Evolutionary conservation across 2,888 invertebrate genomes (phyloP), one percentile per base, ranked within the genome.

Genomic region (Eupelmus urozonus): DNA sequence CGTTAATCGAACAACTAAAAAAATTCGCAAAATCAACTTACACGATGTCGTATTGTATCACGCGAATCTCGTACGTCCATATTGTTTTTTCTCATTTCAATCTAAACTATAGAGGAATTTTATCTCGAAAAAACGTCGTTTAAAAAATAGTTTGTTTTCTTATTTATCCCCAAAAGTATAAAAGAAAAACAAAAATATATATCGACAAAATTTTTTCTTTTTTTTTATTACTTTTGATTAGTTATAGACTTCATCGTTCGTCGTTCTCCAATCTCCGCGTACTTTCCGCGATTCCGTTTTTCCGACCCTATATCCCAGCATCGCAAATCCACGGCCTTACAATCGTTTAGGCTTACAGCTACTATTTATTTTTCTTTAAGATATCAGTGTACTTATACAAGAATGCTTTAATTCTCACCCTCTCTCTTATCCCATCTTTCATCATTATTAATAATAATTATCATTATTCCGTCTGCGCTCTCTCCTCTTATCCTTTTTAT

Each of bases 311-410:
- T n/a, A 42, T 60, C 20, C 4, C 69, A 73, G 75, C 74, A 74
- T 76, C 78, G 84, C 86, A 86, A 88, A 87, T 87, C 84, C 87
- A 85, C 85, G 85, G 85, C 83, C 85, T 83, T 81, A 79, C 78
- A 83, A 80, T 82, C 83, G 85, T 84, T 84, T 88, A 87, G 87
- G 87, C 88, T 88, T 88, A 88, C 83, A 84, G 85, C 87, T 88
- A 88, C 84, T 86, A 85, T 87, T 83, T 81, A 80, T 80, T 77
- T 73, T 80, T 78, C 60, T 69, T 84, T 82, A 86, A 87, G 85
- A 88, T 88, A 88, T 85, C 86, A 83, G 85, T 87, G 85, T 85
- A 86, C 88, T 87, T 88, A 87, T 87, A 88, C 87, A 87, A 88
- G 86, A 86, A 86, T 84, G 81, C 82, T 83, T 85, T 82, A 51